These are phyloP conservation scores for Orchesella cincta DNA, from an alignment of 1,140 invertebrate species.

Conservation along the genomic window DNA sequence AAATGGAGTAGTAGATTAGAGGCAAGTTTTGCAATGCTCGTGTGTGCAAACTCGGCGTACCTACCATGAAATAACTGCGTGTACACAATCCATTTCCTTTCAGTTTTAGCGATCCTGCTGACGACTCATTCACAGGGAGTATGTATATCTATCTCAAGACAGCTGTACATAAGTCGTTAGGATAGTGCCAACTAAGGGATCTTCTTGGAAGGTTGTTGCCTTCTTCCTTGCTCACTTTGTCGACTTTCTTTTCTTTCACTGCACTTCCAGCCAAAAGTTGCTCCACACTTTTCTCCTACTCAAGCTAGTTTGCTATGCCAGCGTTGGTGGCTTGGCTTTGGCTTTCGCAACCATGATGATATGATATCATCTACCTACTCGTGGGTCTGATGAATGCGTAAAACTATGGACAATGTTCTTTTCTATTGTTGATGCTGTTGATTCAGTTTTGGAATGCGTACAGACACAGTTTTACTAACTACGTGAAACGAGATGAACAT, in stretches of 20 bases:
- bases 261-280: background rate
- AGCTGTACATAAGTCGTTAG: no score
- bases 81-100: background rate
- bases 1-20: no score
- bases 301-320: background rate
- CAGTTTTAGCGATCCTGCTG: background rate
- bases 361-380: background rate
- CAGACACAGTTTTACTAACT: background rate
- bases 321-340: no score
- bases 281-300: background rate
- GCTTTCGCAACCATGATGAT: background rate
- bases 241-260: background rate
- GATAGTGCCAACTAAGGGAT: background rate
- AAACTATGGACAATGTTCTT: background rate
- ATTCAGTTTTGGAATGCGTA: background rate
- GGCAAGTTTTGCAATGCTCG: no score
- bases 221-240: background rate
- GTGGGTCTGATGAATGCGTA: background rate
- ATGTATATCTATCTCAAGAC: background rate
- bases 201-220: background rate
- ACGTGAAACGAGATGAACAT: background rate
- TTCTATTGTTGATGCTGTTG: constrained; percentile 3
- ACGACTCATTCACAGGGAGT: background rate
- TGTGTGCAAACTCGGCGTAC: background rate
- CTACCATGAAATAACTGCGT: background rate